Evolutionary conservation across 2,888 invertebrate species (phyloP).

Genomic region (Harmothoe impar): DNA sequence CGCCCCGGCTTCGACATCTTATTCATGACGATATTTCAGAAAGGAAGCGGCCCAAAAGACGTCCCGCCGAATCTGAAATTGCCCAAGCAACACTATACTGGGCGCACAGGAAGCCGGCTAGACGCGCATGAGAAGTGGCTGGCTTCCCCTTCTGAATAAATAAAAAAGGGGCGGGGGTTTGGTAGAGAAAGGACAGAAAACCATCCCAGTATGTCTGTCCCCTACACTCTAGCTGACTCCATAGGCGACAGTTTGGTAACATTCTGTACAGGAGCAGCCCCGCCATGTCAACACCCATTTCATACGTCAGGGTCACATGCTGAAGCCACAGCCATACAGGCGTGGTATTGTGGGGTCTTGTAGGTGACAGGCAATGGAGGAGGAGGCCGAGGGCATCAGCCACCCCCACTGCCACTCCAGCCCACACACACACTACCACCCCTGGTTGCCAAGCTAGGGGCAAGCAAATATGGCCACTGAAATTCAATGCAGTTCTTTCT

Average conservation of each 20-base stretch:
- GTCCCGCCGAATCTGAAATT: slow-evolving; percentile 60
- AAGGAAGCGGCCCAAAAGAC: slow-evolving; percentile 60
- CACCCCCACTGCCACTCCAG: neutral
- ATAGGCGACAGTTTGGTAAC: slow-evolving; percentile 33
- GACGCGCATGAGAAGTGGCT: slow-evolving; percentile 58
- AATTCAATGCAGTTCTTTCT: slow-evolving; percentile 61
- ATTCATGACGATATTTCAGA: slow-evolving; percentile 62
- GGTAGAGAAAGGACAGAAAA: neutral
- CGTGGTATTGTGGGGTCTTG: slow-evolving; percentile 16
- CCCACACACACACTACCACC: neutral
- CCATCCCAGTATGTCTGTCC: slow-evolving; percentile 36
- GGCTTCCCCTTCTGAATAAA: slow-evolving; percentile 35
- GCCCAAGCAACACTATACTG: slow-evolving; percentile 57
- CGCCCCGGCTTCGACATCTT: slow-evolving; percentile 58
- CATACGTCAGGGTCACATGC: neutral
- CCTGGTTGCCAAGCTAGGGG: neutral
- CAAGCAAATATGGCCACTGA: slow-evolving; percentile 53
- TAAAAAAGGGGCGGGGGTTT: neutral
- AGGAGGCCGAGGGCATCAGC: neutral
- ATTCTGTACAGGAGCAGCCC: slow-evolving; percentile 4
- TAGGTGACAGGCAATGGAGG: neutral
- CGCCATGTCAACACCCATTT: slow-evolving; percentile 52
- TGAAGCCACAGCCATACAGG: neutral
- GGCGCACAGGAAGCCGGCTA: slow-evolving; percentile 26
- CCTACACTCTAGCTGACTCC: neutral